phyloP scores from a whole-genome alignment of 1,140 invertebrate species.

The Apis dorsata region DNA sequence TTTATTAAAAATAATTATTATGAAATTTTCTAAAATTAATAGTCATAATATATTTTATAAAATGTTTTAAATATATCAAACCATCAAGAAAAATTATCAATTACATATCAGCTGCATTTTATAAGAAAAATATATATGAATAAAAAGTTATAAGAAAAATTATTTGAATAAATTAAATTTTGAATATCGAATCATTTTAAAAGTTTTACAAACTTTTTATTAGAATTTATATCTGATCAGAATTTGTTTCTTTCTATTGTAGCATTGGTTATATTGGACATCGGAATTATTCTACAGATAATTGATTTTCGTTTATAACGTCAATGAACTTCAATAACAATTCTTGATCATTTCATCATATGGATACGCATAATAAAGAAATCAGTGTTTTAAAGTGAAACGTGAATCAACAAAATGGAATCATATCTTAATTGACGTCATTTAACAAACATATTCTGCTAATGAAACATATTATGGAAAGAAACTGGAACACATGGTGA shows the following conservation, averaged over 20 bases:
- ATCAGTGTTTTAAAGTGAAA: slow-evolving; percentile 12
- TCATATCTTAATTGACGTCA: not conserved
- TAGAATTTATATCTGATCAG: not conserved
- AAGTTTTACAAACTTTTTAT: not conserved
- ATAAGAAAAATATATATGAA: not conserved
- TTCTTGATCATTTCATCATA: not conserved
- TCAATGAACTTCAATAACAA: not conserved
- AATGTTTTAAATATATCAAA: not conserved
- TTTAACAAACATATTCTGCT: not conserved
- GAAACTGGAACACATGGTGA: not conserved
- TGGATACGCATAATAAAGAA: not conserved
- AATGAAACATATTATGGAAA: not conserved
- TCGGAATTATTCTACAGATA: not conserved
- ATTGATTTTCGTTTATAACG: slow-evolving; percentile 1
- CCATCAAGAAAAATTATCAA: not conserved
- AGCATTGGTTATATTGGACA: not conserved
- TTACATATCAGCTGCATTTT: not conserved
- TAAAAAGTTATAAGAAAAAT: not conserved
- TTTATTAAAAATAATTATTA: too few relatives aligned
- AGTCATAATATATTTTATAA: too few relatives aligned
- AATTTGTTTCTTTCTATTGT: slow-evolving; percentile 10
- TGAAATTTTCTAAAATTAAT: not conserved
- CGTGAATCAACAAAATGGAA: not conserved
- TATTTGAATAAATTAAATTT: not conserved
- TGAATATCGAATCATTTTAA: not conserved